phyloP scores from a whole-genome alignment of 1,140 invertebrate species.

The Magallana ariakensis region DNA sequence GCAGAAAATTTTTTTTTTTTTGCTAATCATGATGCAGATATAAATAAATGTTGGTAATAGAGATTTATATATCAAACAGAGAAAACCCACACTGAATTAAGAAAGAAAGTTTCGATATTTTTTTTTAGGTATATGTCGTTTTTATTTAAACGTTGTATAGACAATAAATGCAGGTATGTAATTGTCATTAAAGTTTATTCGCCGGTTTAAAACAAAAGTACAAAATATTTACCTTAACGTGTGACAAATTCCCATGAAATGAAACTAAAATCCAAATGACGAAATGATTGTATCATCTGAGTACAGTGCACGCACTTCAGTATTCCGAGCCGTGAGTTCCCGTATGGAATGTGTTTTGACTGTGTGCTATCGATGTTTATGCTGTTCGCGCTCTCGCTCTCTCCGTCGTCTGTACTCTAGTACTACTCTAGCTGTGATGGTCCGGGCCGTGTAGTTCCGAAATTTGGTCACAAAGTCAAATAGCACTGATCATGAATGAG shows the following conservation, averaged over 20 bases:
- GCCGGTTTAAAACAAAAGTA: too few relatives aligned
- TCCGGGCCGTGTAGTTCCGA: neutral
- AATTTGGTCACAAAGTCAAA: neutral
- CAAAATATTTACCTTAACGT: neutral
- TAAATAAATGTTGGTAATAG: too few relatives aligned
- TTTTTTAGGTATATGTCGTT: too few relatives aligned
- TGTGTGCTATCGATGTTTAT: neutral
- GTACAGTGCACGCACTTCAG: neutral
- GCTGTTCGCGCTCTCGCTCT: neutral
- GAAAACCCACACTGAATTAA: too few relatives aligned
- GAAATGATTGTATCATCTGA: neutral
- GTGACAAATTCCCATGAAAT: neutral
- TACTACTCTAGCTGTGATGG: neutral
- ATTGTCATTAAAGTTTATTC: too few relatives aligned
- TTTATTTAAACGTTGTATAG: too few relatives aligned
- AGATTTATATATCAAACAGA: too few relatives aligned
- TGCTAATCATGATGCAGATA: too few relatives aligned
- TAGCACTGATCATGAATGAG: neutral
- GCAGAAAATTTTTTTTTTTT: too few relatives aligned
- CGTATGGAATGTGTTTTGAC: neutral
- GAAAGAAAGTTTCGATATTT: too few relatives aligned
- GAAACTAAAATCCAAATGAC: neutral
- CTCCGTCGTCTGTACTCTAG: neutral
- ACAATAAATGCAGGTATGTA: too few relatives aligned
- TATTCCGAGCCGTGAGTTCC: constrained; percentile 1